phyloP scores from a whole-genome alignment of 2,113 vertebrate species.

The Dromas ardeola region DNA sequence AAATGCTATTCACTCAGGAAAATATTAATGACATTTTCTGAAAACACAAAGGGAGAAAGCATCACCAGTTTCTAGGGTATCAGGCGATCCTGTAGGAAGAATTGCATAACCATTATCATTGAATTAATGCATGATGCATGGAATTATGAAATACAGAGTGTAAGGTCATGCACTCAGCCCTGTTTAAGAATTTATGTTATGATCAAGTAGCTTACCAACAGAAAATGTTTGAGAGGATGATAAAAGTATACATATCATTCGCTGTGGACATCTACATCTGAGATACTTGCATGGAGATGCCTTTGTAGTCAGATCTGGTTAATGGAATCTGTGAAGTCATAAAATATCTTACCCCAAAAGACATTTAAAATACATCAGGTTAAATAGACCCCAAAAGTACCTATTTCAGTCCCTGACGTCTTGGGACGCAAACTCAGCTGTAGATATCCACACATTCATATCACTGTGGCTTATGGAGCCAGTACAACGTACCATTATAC shows the following conservation, averaged over 20 bases:
- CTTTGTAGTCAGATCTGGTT: neutral
- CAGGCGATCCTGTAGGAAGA: neutral
- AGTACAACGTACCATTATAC: neutral
- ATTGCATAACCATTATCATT: neutral
- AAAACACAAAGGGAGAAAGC: neutral
- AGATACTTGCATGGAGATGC: neutral
- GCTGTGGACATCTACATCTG: neutral
- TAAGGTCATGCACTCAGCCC: conserved; percentile 15
- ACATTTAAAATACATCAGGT: neutral
- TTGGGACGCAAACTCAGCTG: neutral
- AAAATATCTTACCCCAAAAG: neutral
- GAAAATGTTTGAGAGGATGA: neutral
- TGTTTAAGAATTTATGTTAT: conserved; percentile 50
- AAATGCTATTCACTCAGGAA: neutral
- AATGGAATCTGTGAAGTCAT: neutral
- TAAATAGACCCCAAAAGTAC: neutral
- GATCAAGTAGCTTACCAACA: neutral
- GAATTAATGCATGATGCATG: neutral
- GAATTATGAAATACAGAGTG: conserved; percentile 17
- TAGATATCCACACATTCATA: neutral
- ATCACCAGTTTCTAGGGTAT: neutral
- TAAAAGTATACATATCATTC: neutral
- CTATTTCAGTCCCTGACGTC: neutral
- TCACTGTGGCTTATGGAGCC: neutral
- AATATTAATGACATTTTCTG: neutral